Percentiles rank a stretch among this genome's conserved stretches.
Evolutionary conservation across 2,113 vertebrate genomes (phyloP).

Genomic region (Heloderma charlesbogerti): DNA sequence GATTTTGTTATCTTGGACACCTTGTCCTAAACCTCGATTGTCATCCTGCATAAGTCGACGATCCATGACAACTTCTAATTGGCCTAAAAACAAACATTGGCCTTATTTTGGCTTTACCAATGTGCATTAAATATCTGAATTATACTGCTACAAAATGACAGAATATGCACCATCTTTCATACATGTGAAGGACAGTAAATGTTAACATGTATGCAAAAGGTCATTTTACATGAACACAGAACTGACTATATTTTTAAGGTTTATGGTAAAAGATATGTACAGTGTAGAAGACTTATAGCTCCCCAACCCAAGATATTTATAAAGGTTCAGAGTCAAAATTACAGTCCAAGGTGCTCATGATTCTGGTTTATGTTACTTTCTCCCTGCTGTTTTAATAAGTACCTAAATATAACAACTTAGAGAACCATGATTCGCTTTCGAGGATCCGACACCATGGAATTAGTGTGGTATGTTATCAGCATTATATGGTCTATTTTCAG

Average conservation of each 20-base stretch:
- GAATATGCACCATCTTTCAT: background rate
- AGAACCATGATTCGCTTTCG: background rate
- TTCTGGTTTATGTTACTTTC: background rate
- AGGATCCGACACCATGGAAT: background rate
- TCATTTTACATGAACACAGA: background rate
- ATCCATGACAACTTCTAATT: conserved; percentile 93
- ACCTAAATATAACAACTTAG: background rate
- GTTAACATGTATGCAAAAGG: background rate
- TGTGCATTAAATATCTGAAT: background rate
- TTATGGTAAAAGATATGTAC: background rate
- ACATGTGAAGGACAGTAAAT: background rate
- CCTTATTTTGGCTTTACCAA: background rate
- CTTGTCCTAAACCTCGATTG: conserved; percentile 94
- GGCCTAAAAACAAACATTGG: conserved; percentile 77
- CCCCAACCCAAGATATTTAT: background rate
- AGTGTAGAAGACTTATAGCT: background rate
- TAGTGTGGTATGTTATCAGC: background rate
- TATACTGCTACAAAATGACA: background rate
- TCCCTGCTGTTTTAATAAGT: background rate
- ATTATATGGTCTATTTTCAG: background rate
- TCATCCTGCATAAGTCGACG: conserved; percentile 94
- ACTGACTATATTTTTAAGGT: background rate
- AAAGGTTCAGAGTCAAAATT: background rate
- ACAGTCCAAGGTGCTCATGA: background rate
- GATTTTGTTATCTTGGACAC: conserved; percentile 93